A percentile compares a stretch with the other conserved stretches of the same genome.
These are phyloP conservation scores for Brachionus plicatilis DNA, from an alignment of 1,140 invertebrate species.

Conservation along the genomic window DNA sequence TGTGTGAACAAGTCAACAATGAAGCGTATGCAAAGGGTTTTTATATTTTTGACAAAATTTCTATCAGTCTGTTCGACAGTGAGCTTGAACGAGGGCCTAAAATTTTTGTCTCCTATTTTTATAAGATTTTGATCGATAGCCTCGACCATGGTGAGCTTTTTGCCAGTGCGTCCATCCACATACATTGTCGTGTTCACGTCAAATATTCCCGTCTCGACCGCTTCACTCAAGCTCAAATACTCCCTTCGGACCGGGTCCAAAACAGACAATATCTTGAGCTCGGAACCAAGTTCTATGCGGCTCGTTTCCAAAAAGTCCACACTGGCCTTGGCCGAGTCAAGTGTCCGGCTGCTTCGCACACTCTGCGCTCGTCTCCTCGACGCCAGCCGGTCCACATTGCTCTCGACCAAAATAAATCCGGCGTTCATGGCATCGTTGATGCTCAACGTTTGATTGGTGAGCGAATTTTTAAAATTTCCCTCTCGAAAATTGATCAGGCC, in stretches of 20 bases:
- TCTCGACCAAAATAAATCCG: slow-evolving; percentile 8
- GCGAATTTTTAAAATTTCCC: slow-evolving; percentile 4
- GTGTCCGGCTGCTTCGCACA: neutral
- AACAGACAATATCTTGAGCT: slow-evolving; percentile 12
- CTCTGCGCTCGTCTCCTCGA: neutral
- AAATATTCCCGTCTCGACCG: neutral
- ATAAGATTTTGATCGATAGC: slow-evolving; percentile 11
- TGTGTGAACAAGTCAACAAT: slow-evolving; percentile 16
- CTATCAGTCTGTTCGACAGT: slow-evolving; percentile 2
- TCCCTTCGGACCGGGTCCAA: neutral
- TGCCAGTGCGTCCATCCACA: neutral
- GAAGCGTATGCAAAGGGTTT: neutral
- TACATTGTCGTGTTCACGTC: neutral
- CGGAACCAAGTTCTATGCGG: neutral
- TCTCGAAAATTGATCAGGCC: neutral
- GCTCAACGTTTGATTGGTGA: neutral
- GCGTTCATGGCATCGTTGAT: neutral
- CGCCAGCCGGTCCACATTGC: neutral
- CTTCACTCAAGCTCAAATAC: neutral
- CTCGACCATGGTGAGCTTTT: slow-evolving; percentile 4
- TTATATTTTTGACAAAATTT: slow-evolving; percentile 31
- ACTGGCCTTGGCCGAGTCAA: neutral
- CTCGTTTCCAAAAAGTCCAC: neutral
- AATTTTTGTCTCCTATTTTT: slow-evolving; percentile 27
- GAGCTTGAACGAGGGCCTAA: slow-evolving; percentile 5